These are phyloP conservation scores for Cervus canadensis DNA, from an alignment of 2,113 vertebrate species.

Conservation along the genomic window DNA sequence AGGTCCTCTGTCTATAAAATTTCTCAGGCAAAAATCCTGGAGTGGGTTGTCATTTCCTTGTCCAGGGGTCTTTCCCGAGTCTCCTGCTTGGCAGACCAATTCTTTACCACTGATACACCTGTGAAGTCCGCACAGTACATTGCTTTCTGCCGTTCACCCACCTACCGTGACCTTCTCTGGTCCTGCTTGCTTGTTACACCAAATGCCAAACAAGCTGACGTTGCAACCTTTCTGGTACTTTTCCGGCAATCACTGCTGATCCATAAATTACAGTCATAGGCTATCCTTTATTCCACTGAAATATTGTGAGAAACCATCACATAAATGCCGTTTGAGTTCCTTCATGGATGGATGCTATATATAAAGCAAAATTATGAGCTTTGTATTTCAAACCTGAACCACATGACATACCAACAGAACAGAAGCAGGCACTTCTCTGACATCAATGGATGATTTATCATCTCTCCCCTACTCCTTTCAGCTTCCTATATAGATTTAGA, in stretches of 20 bases:
- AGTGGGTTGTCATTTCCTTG: not conserved
- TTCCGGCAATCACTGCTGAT: not conserved
- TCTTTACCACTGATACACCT: not conserved
- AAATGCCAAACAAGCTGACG: not conserved
- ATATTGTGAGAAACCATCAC: constrained; percentile 35
- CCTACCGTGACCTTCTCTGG: not conserved
- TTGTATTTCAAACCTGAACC: constrained; percentile 57
- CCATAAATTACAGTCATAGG: not conserved
- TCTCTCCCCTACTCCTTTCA: constrained; percentile 58
- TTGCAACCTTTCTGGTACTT: not conserved
- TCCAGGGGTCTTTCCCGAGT: not conserved
- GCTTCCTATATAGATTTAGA: constrained; percentile 3
- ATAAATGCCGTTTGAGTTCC: not conserved
- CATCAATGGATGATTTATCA: constrained; percentile 69
- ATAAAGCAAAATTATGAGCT: constrained; percentile 62
- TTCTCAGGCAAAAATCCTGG: not conserved
- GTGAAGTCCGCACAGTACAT: fast-evolving
- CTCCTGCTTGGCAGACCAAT: not conserved
- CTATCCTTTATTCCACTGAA: constrained; percentile 28
- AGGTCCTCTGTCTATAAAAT: not conserved
- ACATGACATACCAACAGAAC: constrained; percentile 37
- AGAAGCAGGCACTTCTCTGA: constrained; percentile 29
- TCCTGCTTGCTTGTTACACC: not conserved
- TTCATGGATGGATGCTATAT: constrained; percentile 31
- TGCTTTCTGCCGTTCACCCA: not conserved